Percentiles rank a stretch among this genome's conserved stretches.
These are phyloP conservation scores for Polydrusus cervinus DNA, from an alignment of 2,888 invertebrate species.

Conservation along the genomic window DNA sequence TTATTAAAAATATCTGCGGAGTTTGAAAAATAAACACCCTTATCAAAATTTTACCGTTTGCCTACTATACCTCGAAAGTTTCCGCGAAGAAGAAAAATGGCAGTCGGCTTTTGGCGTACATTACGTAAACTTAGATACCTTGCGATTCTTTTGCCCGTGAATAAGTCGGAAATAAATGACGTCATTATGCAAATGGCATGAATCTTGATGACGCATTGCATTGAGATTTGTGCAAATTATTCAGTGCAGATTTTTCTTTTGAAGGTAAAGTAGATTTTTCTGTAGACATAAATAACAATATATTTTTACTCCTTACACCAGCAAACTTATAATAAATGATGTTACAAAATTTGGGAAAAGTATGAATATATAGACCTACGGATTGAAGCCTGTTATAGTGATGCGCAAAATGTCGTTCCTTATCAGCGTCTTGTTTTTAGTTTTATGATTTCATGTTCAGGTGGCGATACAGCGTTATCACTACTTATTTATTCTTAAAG, in stretches of 20 bases:
- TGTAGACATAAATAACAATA: not conserved
- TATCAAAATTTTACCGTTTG: slow-evolving; percentile 8
- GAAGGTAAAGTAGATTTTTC: not conserved
- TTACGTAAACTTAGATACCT: slow-evolving; percentile 31
- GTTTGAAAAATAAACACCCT: slow-evolving; percentile 1
- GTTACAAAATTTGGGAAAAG: too few relatives aligned
- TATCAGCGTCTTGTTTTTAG: too few relatives aligned
- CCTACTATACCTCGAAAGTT: not conserved
- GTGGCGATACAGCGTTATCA: too few relatives aligned
- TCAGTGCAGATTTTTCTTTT: slow-evolving; percentile 37
- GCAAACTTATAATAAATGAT: too few relatives aligned
- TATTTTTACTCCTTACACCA: too few relatives aligned
- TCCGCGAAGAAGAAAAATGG: slow-evolving; percentile 20
- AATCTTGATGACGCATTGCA: slow-evolving; percentile 45
- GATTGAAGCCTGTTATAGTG: too few relatives aligned
- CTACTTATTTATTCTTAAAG: too few relatives aligned
- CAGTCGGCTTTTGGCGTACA: slow-evolving; percentile 24
- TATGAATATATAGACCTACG: too few relatives aligned
- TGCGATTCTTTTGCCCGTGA: slow-evolving; percentile 41
- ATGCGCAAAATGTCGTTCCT: too few relatives aligned
- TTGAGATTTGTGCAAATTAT: slow-evolving; percentile 40
- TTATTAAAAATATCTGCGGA: not conserved
- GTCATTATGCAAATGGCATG: slow-evolving; percentile 50
- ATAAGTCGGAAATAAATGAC: slow-evolving; percentile 52
- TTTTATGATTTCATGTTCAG: too few relatives aligned